Evolutionary conservation across 2,888 invertebrate genomes (phyloP), one percentile per base, ranked within the genome.

Genomic region (Heteromyza rotundicornis): DNA sequence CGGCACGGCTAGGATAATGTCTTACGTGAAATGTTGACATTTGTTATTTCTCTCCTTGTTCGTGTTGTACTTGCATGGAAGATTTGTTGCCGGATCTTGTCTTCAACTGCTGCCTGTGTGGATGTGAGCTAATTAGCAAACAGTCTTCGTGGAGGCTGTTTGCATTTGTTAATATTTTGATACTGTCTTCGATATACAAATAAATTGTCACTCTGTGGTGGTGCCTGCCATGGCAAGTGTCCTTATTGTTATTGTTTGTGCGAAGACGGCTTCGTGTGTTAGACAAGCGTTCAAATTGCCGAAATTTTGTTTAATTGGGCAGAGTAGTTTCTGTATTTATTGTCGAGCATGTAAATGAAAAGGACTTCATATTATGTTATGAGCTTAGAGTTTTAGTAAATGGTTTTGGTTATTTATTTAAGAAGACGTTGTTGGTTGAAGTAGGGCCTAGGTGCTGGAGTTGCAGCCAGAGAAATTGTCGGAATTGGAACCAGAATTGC

Each of bases 71-170:
- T 14, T 20, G 47, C 14, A 49, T 22, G n/a, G 2, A 24, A 27
- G 24, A 40, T 47, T 36, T 50, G 54, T 60, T 56, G 63, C 47
- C 32, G 58, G 40, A 52, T 65, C 68, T 66, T 71, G 71, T 72
- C 72, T 76, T 68, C 62, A 20, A 40, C 71, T 70, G 70, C 71
- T 67, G 68, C 70, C 59, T 68, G n/a, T n/a, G n/a, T n/a, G 75
- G 71, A 74, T 75, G 70, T 74, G 74, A 76, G 74, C 74, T 74
- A 74, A 74, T 74, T 74, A 74, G 74, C 74, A 74, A 74, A 74
- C 77, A 74, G 69, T 65, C 69, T 40, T 3, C 7, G 47, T n/a
- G 47, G 19, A 19, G 20, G 47, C 19, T 19, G 47, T 19, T 19
- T 47, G 36, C 20, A 36, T 10, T 20, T 54, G 36, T 20, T 36